Base-by-base conservation (phyloP, 2,113 vertebrate genomes). In the Toxotes jaculatrix region DNA sequence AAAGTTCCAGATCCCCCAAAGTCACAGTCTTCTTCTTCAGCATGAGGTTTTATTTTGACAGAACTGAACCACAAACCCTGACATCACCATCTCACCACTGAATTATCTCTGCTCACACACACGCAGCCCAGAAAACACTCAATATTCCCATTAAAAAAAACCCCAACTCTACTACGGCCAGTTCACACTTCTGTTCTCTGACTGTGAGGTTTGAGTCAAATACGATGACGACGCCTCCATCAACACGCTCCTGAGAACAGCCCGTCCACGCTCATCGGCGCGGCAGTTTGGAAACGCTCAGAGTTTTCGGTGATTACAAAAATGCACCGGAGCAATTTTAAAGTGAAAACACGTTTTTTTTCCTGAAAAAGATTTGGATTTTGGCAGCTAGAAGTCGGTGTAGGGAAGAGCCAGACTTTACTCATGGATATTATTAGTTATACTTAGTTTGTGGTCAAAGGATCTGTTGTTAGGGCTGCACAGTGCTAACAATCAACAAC, bases 31-130 rank as follows among this genome's bases (percentile, higher is more conserved):
- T 69, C 21, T 60, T 56, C 69, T 23, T 74, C 49, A 8, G 34
- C 13, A 21, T 38, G 43, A 45, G 38, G 32, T 42, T 77, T 53
- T 12, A n/a, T 78, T 79, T 62, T 67, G 31, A 71, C 69, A 63
- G 27, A 31, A 63, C 2, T 19, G 21, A 59, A 73, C 57, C 69
- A 59, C 73, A 63, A 64, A 51, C n/a, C 83, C 43, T 78, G 34
- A 57, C 8, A 5, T 79, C 74, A 47, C 49, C 31, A 60, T 34
- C 53, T 56, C 53, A 23, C 9, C 53, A 27, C 53, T 27, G 65
- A 36, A 19, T n/a, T 12, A 51, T 31, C 17, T 23, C 53, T 27
- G 21, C 40, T 40, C n/a, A 7, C 62, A 27, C 62, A 64, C 62
- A 57, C 9, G 19, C n/a, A 61, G 19, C n/a, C 49, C 47, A 47